phyloP scores from a whole-genome alignment of 2,797 vertebrate genomes.

The Ctenosaura bakeri region DNA sequence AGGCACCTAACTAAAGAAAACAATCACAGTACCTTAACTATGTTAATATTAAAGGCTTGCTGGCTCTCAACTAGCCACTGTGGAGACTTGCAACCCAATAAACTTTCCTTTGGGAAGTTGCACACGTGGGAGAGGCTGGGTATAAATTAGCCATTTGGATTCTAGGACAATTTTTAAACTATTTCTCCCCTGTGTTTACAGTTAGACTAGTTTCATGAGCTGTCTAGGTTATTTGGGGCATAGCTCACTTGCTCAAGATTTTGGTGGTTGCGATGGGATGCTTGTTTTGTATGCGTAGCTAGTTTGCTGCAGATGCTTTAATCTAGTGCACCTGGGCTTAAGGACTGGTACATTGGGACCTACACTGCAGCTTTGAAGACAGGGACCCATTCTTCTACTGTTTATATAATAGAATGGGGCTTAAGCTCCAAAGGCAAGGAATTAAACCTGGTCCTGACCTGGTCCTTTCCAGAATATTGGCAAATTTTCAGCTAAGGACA shows the following conservation, averaged over 20 bases:
- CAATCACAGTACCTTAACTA: not conserved
- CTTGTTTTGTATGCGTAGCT: not conserved
- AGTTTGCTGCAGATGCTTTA: not conserved
- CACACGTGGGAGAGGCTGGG: not conserved
- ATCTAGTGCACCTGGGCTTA: not conserved
- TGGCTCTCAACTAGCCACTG: not conserved
- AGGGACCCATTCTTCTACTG: too few species aligned
- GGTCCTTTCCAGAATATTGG: not conserved
- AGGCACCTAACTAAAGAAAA: not conserved
- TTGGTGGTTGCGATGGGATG: not conserved
- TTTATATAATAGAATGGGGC: too few species aligned
- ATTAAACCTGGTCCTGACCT: not conserved
- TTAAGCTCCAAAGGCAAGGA: not conserved
- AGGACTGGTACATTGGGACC: not conserved
- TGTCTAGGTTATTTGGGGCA: not conserved
- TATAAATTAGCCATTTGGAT: not conserved
- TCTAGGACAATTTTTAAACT: not conserved
- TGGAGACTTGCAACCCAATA: not conserved
- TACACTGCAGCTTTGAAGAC: not conserved
- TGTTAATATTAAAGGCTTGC: not conserved
- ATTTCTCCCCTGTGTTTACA: not conserved
- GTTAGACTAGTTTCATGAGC: not conserved
- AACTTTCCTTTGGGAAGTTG: not conserved
- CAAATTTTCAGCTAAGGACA: not conserved
- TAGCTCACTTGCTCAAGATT: not conserved